phyloP scores from a whole-genome alignment of 2,113 vertebrate genomes.

The Syngnathus floridae region DNA sequence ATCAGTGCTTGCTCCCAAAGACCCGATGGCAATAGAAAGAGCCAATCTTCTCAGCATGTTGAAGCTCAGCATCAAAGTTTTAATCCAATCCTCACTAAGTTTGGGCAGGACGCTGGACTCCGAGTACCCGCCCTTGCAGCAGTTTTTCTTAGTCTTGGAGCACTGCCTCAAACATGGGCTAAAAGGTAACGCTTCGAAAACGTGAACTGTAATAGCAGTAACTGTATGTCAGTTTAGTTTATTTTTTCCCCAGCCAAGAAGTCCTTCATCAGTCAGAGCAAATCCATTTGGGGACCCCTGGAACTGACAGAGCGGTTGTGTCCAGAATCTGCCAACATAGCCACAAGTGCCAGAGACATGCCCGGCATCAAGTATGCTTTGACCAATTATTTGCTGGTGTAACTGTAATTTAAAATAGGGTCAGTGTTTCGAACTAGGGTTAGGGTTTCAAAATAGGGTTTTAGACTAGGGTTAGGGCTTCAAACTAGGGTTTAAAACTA shows the following conservation, averaged over 20 bases:
- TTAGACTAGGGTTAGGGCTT: no score
- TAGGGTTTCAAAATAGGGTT: no score
- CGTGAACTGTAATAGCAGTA: no score
- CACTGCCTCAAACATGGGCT: conserved; percentile 96
- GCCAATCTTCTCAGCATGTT: conserved; percentile 94
- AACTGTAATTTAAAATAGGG: no score
- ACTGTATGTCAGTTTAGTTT: no score
- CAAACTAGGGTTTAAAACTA: no score
- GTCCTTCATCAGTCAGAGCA: conserved; percentile 91
- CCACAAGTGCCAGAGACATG: conserved; percentile 91
- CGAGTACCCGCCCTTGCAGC: conserved; percentile 87
- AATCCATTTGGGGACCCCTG: conserved; percentile 94
- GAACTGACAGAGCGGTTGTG: conserved; percentile 94
- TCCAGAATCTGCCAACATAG: conserved; percentile 88
- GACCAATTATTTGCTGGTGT: not conserved
- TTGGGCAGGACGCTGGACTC: conserved; percentile 90
- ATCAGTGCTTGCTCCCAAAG: conserved; percentile 53
- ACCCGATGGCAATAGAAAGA: conserved; percentile 83
- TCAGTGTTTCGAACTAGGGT: no score
- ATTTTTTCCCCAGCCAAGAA: conserved; percentile 77
- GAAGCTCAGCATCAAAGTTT: conserved; percentile 90
- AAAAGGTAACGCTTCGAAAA: conserved; percentile 74
- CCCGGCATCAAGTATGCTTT: conserved; percentile 87
- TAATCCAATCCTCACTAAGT: conserved; percentile 92
- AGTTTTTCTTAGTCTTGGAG: conserved; percentile 94